Evolutionary conservation across 2,888 invertebrate species (phyloP), one percentile per base, ranked within the genome.

Genomic region (Drosophila borealis): DNA sequence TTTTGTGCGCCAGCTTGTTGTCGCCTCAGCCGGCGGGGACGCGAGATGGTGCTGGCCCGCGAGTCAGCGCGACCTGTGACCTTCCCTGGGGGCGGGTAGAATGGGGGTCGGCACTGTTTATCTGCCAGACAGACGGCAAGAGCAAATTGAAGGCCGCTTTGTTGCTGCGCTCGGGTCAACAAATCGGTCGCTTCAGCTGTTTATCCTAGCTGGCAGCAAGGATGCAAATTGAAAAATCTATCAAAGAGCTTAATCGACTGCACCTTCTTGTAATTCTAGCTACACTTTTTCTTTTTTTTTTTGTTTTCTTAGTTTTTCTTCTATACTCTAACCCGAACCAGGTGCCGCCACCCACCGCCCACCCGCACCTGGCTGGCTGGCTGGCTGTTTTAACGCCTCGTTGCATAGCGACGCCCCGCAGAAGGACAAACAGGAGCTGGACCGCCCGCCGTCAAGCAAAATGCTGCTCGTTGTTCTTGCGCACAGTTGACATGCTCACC

Each of bases 401-500:
- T 48, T 81, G 87, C 81, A 36, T 70, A 55, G 61, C 50, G 69
- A 67, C 71, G 70, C 46, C 49, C 50, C 9, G 14, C 14, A 36
- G 17, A 25, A 68, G 41, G 19, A 45, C 33, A 29, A 39, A n/a
- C 19, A 42, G 42, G 36, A 46, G 39, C 54, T 29, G 25, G 53
- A 68, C 81, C 87, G 55, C 81, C 83, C 74, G 78, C 65, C 72
- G 89, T 57, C 78, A 66, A 69, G 63, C 69, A 56, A 73, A 83
- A 60, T 83, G 78, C 69, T 70, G 70, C 53, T 78, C 72, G 71
- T 81, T 87, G 87, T 83, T 87, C 84, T 69, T 69, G 73, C 57
- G 71, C 84, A 65, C 74, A 84, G 81, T 87, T 87, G 89, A 84
- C 84, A 87, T 84, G 78, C 89, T 78, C 81, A 77, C 80, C 86